These are phyloP conservation scores for Hecatera dysodea DNA, from an alignment of 2,888 invertebrate species.

Conservation along the genomic window DNA sequence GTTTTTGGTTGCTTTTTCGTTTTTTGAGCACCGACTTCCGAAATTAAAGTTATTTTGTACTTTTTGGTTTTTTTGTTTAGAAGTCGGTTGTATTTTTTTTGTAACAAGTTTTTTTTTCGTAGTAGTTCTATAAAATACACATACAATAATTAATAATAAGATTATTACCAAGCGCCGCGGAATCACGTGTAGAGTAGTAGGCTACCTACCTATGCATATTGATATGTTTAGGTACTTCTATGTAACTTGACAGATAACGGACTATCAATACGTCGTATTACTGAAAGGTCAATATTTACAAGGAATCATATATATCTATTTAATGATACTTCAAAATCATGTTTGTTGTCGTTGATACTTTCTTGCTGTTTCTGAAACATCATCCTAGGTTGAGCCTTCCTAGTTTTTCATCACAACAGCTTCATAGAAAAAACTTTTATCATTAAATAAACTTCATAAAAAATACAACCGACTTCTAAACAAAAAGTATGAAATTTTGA, in stretches of 20 bases:
- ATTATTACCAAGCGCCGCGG: not conserved
- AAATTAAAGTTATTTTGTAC: too few species aligned
- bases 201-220: not conserved
- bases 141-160: not conserved
- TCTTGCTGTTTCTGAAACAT: conserved; percentile 12
- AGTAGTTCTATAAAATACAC: too few species aligned
- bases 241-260: conserved; percentile 56
- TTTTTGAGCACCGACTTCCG: too few species aligned
- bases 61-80: too few species aligned
- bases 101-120: too few species aligned
- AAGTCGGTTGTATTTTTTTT: too few species aligned
- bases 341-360: conserved; percentile 27
- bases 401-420: not conserved
- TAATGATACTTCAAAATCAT: conserved; percentile 36
- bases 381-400: conserved; percentile 11
- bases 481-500: too few species aligned
- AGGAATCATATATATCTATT: conserved; percentile 41
- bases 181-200: conserved; percentile 7
- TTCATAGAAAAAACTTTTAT: too few species aligned
- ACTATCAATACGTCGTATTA: conserved; percentile 33
- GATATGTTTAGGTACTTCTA: conserved; percentile 19
- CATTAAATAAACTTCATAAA: too few species aligned
- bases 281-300: conserved; percentile 46
- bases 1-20: too few species aligned
- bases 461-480: too few species aligned